phyloP scores from a whole-genome alignment of 2,113 vertebrate genomes.

The Pollachius pollachius region DNA sequence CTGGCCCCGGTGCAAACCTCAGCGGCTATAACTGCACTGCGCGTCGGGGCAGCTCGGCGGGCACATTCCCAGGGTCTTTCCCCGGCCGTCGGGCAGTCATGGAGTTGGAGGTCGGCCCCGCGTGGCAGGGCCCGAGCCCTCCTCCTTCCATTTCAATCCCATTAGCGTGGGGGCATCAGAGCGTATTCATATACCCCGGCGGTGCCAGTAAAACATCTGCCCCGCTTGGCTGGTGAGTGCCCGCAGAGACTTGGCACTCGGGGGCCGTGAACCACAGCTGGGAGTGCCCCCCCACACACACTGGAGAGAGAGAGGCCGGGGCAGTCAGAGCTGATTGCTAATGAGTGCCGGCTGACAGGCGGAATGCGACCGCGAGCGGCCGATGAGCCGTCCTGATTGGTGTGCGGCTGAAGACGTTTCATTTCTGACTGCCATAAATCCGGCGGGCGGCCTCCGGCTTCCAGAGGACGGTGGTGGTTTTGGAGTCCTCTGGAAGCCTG shows the following conservation, averaged over 20 bases:
- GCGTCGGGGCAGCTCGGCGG: conserved; percentile 6
- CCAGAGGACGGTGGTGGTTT: conserved; percentile 25
- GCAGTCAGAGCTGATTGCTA: too few species aligned
- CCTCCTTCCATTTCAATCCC: conserved; percentile 44
- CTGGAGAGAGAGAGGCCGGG: conserved; percentile 12
- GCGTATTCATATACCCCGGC: not conserved
- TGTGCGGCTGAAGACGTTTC: not conserved
- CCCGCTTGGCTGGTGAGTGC: conserved; percentile 19
- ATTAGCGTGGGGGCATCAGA: not conserved
- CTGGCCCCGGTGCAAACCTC: conserved; percentile 19
- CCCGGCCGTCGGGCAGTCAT: not conserved
- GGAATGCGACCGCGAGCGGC: too few species aligned
- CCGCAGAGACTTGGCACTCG: conserved; percentile 29
- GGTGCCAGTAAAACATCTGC: conserved; percentile 20
- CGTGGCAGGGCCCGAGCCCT: conserved; percentile 33
- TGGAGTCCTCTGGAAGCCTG: conserved; percentile 14
- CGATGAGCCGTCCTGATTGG: too few species aligned
- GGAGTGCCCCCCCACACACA: conserved; percentile 19
- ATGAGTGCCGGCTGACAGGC: too few species aligned
- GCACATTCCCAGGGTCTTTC: not conserved
- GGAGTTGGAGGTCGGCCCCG: too few species aligned
- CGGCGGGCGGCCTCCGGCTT: conserved; percentile 31
- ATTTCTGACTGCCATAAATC: conserved; percentile 19
- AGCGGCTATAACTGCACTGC: conserved; percentile 24
- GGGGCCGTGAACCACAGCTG: conserved; percentile 29